phyloP scores from a whole-genome alignment of 2,113 vertebrate genomes.

The Sula dactylatra region DNA sequence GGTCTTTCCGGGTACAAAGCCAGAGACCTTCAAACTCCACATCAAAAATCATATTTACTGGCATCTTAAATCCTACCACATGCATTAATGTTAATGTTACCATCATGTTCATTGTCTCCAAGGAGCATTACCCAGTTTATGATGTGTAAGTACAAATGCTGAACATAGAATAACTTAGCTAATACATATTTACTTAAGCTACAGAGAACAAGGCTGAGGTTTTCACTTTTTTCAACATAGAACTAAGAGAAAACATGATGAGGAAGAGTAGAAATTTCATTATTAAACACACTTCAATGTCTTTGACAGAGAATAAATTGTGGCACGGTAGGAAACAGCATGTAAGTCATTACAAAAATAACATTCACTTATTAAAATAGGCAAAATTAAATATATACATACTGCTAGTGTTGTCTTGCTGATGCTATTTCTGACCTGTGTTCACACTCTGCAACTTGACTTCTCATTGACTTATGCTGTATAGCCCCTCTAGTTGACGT shows the following conservation, averaged over 20 bases:
- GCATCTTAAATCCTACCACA: conserved; percentile 82
- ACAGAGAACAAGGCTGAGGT: neutral
- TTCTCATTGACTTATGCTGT: neutral
- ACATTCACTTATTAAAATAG: neutral
- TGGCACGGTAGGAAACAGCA: neutral
- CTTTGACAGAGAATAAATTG: neutral
- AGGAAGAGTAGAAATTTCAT: neutral
- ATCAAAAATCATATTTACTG: neutral
- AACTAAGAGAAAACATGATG: neutral
- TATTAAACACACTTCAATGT: neutral
- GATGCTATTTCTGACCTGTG: neutral
- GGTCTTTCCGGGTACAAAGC: neutral
- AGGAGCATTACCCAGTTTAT: conserved; percentile 82
- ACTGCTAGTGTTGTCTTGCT: neutral
- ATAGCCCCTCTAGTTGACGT: neutral
- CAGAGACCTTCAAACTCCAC: neutral
- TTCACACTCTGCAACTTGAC: neutral
- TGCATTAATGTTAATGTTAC: conserved; percentile 75
- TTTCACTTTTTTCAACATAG: fast-evolving
- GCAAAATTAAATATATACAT: neutral
- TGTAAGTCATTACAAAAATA: neutral
- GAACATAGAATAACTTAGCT: fast-evolving
- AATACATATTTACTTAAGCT: neutral
- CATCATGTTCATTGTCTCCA: conserved; percentile 80
- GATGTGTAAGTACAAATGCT: conserved; percentile 77